Base-by-base conservation (phyloP, 2,797 vertebrate genomes). In the Lophius americanus region DNA sequence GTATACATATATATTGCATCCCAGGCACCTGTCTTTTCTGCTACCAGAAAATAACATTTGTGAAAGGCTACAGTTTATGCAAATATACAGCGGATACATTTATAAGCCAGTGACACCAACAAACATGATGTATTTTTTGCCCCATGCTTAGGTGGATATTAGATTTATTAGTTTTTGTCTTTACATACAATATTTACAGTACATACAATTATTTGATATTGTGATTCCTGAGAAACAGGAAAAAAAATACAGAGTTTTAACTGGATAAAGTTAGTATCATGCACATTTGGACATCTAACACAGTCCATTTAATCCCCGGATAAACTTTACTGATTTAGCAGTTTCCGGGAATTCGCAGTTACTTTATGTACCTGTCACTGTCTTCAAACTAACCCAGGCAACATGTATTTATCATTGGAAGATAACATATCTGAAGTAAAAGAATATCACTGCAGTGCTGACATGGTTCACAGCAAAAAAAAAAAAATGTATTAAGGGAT, bases 121-220 rank as follows among this genome's bases (percentile, higher is more conserved):
- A 23, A 23, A 23, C 23, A 23, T 23, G 23, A 23, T 23, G 23
- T 23, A 23, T 23, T 23, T 23, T 23, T 23, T 23, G 23, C 23
- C 23, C 23, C 23, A 23, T 23, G 23, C 23, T 23, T 23, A 23
- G 23, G 23, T 23, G 23, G 23, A 23, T 23, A 23, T 23, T 23
- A 23, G 70, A 61, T 44, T n/a, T 47, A n/a, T 55, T 70, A 1
- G 12, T 76, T 71, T 74, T 75, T 63, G 79, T 50, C 2, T 49
- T 73, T 73, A 70, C 49, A 76, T 68, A 72, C 32, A 75, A 11
- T 67, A 76, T 75, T 6, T 61, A 47, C 38, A 74, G 55, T 32
- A 79, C 51, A 76, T 60, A 59, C 4, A 54, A 76, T 41, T 38
- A 9, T 11, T 57, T 44, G 52, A 64, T 33, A 64, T 5, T 52